Conservation (phyloP, 2,888 invertebrate species). For the Piscicola geometra region DNA sequence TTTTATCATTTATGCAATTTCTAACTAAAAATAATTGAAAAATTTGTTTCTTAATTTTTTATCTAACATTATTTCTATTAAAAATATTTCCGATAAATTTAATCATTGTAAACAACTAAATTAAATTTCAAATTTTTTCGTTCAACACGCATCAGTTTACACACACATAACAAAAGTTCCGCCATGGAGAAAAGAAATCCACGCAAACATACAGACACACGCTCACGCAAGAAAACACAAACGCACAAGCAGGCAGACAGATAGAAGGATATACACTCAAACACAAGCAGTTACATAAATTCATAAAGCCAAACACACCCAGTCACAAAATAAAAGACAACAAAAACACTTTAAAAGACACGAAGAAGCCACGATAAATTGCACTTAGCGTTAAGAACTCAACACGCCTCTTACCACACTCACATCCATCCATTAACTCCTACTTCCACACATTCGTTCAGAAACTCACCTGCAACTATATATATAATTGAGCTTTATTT, state of each 20-base stretch:
- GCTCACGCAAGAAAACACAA: not conserved
- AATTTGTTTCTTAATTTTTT: not conserved
- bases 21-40: no score
- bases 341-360: slow-evolving; percentile 7
- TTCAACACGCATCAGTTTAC: no score
- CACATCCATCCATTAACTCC: not conserved
- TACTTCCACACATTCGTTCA: not conserved
- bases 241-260: not conserved
- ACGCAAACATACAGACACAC: slow-evolving; percentile 15
- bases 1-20: no score
- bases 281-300: not conserved
- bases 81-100: not conserved
- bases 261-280: not conserved
- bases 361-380: not conserved
- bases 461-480: slow-evolving; percentile 9
- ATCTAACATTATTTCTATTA: not conserved
- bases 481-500: no score
- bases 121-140: no score
- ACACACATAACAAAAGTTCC: no score
- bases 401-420: not conserved
- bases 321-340: not conserved
- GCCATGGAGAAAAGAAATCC: no score
- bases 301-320: slow-evolving; percentile 12
- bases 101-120: no score
- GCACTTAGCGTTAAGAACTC: not conserved